Evolutionary conservation across 23 tunicate genomes (phyloP).

Genomic region (Botrylloides violaceus): DNA sequence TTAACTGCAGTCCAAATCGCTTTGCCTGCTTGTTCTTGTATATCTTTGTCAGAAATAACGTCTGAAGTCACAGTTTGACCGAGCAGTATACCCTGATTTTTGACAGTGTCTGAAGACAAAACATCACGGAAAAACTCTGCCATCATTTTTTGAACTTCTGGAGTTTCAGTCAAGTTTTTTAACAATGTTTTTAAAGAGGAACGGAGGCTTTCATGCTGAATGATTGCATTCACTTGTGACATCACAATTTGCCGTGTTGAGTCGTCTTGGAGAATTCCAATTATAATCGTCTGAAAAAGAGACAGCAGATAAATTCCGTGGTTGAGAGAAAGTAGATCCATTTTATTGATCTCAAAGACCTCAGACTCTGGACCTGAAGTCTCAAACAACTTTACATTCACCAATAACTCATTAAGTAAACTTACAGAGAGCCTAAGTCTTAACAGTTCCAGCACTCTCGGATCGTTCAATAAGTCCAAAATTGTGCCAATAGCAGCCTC

Average conservation of each 20-base stretch:
- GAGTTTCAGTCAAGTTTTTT: conserved; percentile 23
- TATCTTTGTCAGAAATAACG: conserved; percentile 34
- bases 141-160: conserved; percentile 37
- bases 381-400: too few species aligned
- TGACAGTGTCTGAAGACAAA: conserved; percentile 36
- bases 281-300: conserved; percentile 4
- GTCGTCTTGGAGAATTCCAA: conserved; percentile 10
- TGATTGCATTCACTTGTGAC: conserved; percentile 29
- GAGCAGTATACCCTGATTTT: conserved; percentile 31
- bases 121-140: conserved; percentile 43
- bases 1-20: conserved; percentile 72
- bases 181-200: conserved; percentile 27
- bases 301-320: background rate
- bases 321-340: too few species aligned
- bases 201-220: conserved; percentile 27
- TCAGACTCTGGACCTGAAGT: too few species aligned
- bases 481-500: conserved; percentile 14
- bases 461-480: conserved; percentile 17
- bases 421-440: conserved; percentile 8
- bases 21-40: conserved; percentile 55
- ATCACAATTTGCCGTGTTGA: conserved; percentile 18
- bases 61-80: conserved; percentile 41
- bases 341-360: too few species aligned
- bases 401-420: too few species aligned
- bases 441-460: conserved; percentile 4